A percentile compares a stretch with the other conserved stretches of the same genome.
phyloP scores from a whole-genome alignment of 2,113 vertebrate genomes.

The Tursiops truncatus region DNA sequence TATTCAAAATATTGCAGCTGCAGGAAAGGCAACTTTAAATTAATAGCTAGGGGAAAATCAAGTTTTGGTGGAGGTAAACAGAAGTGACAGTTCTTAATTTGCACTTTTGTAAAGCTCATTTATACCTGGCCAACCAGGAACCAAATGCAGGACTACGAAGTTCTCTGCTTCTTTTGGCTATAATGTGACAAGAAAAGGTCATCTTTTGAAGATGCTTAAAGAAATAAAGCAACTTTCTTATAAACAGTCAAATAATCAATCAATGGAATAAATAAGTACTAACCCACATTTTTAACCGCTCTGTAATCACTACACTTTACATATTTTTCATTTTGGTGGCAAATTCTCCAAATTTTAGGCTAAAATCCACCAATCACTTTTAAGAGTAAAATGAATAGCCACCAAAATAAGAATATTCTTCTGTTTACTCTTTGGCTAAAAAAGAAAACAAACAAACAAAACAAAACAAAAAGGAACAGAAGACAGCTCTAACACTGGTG shows the following conservation, averaged over 20 bases:
- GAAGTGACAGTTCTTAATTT: conserved; percentile 83
- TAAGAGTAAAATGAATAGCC: conserved; percentile 79
- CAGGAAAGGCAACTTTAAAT: conserved; percentile 89
- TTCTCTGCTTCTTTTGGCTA: conserved; percentile 87
- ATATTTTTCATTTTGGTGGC: conserved; percentile 81
- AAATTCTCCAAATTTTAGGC: conserved; percentile 73
- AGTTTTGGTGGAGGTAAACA: conserved; percentile 87
- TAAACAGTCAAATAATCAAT: conserved; percentile 83
- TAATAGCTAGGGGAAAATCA: conserved; percentile 85
- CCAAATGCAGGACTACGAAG: conserved; percentile 79
- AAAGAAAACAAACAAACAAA: conserved; percentile 85
- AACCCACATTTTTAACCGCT: conserved; percentile 72
- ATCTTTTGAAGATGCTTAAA: conserved; percentile 83
- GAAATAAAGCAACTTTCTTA: conserved; percentile 80
- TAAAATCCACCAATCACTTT: conserved; percentile 72
- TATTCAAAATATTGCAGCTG: conserved; percentile 88
- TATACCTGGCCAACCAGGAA: conserved; percentile 79
- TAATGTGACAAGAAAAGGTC: conserved; percentile 72
- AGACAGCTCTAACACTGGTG: conserved; percentile 86
- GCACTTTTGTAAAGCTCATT: conserved; percentile 85
- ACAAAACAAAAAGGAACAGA: conserved; percentile 81
- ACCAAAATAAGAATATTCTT: conserved; percentile 84
- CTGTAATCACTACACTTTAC: conserved; percentile 74
- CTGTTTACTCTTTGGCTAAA: conserved; percentile 96
- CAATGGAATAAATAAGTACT: conserved; percentile 82